Conservation (phyloP, 2,888 invertebrate genomes). For the Agrotis clavis region DNA sequence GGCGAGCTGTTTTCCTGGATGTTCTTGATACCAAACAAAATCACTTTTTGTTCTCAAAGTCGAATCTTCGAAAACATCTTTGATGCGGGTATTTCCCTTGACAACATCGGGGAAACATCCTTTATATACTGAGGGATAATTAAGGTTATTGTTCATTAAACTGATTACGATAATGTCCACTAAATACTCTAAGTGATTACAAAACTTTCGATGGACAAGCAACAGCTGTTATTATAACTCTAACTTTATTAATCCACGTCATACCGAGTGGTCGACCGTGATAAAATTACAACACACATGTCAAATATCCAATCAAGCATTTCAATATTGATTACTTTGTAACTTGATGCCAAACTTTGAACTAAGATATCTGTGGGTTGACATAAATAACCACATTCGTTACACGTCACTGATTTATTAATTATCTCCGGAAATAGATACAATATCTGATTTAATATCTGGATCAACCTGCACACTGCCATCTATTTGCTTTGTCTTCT, state of each 20-base stretch:
- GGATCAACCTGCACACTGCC: slow-evolving; percentile 15
- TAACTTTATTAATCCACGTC: slow-evolving; percentile 10
- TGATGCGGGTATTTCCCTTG: not conserved
- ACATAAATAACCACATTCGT: slow-evolving; percentile 41
- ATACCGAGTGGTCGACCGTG: not conserved
- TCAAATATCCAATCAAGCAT: slow-evolving; percentile 31
- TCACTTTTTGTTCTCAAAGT: not conserved
- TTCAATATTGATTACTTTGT: slow-evolving; percentile 56
- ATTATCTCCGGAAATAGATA: slow-evolving; percentile 18
- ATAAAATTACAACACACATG: slow-evolving; percentile 27
- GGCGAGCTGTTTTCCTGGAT: not conserved
- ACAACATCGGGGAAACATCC: too few species aligned
- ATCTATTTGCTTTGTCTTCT: slow-evolving; percentile 48
- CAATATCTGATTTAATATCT: slow-evolving; percentile 38
- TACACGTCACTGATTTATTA: slow-evolving; percentile 1
- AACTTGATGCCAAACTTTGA: slow-evolving; percentile 41
- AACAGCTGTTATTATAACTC: slow-evolving; percentile 8
- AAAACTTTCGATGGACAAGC: slow-evolving; percentile 13
- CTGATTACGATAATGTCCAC: not conserved
- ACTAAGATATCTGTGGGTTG: slow-evolving; percentile 51
- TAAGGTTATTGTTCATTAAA: not conserved
- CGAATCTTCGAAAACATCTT: slow-evolving; percentile 2
- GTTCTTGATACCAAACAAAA: slow-evolving; percentile 3
- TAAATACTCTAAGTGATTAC: slow-evolving; percentile 19
- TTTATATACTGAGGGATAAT: not conserved